These are phyloP conservation scores for Albula goreensis DNA, from an alignment of 2,113 vertebrate genomes.

Conservation along the genomic window DNA sequence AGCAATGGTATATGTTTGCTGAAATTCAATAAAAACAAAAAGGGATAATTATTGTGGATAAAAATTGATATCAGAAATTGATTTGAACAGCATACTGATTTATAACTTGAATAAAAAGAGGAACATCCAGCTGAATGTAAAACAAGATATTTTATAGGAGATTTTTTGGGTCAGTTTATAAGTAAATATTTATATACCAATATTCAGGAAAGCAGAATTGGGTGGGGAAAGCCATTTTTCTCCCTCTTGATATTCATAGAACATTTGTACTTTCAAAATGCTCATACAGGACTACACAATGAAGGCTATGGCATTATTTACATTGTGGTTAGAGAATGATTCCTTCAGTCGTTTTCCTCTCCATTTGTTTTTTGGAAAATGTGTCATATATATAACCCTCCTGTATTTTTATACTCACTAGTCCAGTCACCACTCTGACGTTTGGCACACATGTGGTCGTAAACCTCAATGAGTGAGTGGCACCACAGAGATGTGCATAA, in stretches of 20 bases:
- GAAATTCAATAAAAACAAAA: too few species aligned
- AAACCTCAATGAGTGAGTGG: not conserved
- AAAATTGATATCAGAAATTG: too few species aligned
- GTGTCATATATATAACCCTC: not conserved
- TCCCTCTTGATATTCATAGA: not conserved
- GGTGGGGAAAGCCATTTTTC: not conserved
- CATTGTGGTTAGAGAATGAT: not conserved
- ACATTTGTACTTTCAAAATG: too few species aligned
- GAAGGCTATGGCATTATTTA: too few species aligned
- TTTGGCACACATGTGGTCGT: not conserved
- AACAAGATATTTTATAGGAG: too few species aligned
- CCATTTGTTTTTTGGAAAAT: not conserved
- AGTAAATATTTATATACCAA: not conserved
- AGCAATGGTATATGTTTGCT: not conserved
- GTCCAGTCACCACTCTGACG: too few species aligned
- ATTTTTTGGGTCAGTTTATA: too few species aligned
- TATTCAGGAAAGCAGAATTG: slow-evolving; percentile 8
- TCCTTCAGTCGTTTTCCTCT: not conserved
- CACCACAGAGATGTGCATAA: not conserved
- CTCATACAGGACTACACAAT: too few species aligned
- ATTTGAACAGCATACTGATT: too few species aligned
- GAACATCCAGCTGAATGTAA: slow-evolving; percentile 17
- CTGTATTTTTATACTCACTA: too few species aligned
- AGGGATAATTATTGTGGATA: too few species aligned
- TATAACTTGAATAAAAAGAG: slow-evolving; percentile 4